Evolutionary conservation across 2,113 vertebrate genomes (phyloP).

Genomic region (Stegastes partitus): DNA sequence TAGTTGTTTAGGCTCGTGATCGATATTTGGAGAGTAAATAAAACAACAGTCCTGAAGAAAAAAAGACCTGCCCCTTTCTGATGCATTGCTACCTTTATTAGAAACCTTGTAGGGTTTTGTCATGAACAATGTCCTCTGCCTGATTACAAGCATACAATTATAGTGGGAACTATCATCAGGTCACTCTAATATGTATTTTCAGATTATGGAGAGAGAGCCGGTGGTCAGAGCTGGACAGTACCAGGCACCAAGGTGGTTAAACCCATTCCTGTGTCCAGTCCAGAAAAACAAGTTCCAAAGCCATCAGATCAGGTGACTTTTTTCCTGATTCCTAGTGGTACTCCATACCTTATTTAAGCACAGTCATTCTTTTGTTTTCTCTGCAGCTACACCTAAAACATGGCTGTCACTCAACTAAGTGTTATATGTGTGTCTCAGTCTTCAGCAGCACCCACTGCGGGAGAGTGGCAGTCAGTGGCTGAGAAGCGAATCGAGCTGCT

Average conservation of each 20-base stretch:
- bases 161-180: background rate
- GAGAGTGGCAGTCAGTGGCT: slow-evolving; percentile 84
- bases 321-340: background rate
- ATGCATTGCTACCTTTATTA: too few species aligned
- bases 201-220: slow-evolving; percentile 88
- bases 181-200: slow-evolving; percentile 19
- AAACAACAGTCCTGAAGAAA: too few species aligned
- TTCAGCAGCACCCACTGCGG: slow-evolving; percentile 71
- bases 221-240: slow-evolving; percentile 82
- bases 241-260: slow-evolving; percentile 82
- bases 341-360: too few species aligned
- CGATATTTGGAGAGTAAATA: too few species aligned
- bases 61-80: too few species aligned
- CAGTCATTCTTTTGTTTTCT: background rate
- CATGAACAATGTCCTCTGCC: too few species aligned
- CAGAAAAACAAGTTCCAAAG: slow-evolving; percentile 75
- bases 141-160: too few species aligned
- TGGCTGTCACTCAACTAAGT: background rate
- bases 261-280: slow-evolving; percentile 55
- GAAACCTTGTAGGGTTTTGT: too few species aligned
- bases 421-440: slow-evolving; percentile 77
- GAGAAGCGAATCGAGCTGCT: slow-evolving; percentile 88
- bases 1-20: too few species aligned
- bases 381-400: background rate
- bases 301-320: slow-evolving; percentile 85